These are phyloP conservation scores for Himalopsyche anomala DNA, from an alignment of 2,888 invertebrate genomes.

Conservation along the genomic window DNA sequence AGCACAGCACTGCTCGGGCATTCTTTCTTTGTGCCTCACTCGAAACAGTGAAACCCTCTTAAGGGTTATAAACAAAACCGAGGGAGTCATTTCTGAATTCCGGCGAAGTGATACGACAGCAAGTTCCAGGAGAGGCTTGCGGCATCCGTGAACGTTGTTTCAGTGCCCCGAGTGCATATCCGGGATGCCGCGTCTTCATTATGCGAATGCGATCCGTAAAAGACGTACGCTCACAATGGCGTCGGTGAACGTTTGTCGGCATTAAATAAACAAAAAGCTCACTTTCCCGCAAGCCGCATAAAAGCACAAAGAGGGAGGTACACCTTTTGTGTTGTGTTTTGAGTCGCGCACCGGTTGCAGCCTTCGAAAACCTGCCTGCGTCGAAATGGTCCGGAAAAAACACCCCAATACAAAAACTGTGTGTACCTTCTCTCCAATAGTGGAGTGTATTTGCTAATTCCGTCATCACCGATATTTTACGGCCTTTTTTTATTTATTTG, in stretches of 20 bases:
- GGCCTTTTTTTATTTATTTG: neutral
- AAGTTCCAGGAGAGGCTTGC: conserved; percentile 40
- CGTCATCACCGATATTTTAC: conserved; percentile 3
- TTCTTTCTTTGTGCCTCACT: conserved; percentile 43
- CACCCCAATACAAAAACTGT: conserved; percentile 26
- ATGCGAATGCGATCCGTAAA: conserved; percentile 58
- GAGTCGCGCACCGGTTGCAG: conserved; percentile 49
- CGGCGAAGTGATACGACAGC: conserved; percentile 39
- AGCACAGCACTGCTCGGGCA: conserved; percentile 23
- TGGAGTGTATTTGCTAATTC: conserved; percentile 4
- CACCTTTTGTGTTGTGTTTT: conserved; percentile 59
- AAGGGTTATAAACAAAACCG: conserved; percentile 48
- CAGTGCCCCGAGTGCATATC: conserved; percentile 45
- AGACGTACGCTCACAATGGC: conserved; percentile 52
- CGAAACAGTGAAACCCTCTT: conserved; percentile 46
- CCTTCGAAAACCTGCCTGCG: conserved; percentile 12
- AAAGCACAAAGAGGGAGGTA: conserved; percentile 59
- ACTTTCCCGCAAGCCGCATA: conserved; percentile 53
- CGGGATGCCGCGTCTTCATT: conserved; percentile 59
- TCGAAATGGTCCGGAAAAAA: conserved; percentile 44
- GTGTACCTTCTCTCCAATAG: neutral
- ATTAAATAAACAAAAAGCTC: conserved; percentile 62
- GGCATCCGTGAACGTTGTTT: conserved; percentile 40
- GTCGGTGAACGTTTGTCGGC: conserved; percentile 58
- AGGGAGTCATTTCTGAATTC: conserved; percentile 44